Base-by-base conservation (phyloP, 1,140 invertebrate genomes). In the Sitobion miscanthi region DNA sequence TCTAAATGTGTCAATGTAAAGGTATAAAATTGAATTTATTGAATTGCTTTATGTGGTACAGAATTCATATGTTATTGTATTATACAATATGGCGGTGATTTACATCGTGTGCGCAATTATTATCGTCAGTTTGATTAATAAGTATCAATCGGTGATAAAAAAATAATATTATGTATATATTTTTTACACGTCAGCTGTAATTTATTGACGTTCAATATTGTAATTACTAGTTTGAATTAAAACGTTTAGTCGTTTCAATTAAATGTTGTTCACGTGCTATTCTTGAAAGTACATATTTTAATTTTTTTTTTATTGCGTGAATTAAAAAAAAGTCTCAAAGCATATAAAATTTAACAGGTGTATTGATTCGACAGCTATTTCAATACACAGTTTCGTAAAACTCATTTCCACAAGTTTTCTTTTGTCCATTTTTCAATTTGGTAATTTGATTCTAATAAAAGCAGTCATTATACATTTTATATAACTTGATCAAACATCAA, bases 131-230 rank as follows among this genome's bases (percentile, higher is more conserved):
- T 77, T 77, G 62, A 77, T 77, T 77, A 77, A 77, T n/a, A 77
- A 77, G 62, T 1, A 77, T 77, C 62, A 77, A 77, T 35, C 62
- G 5, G 5, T 35, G 62, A 77, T 69, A 69, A 30, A n/a, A 69
- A 69, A 69, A n/a, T n/a, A 69, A n/a, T 42, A 42, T 42, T 42
- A 42, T 42, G 42, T 69, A 3, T 69, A 69, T n/a, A n/a, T n/a
- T 77, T 77, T 77, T 17, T n/a, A 35, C 62, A 77, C 62, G 6
- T n/a, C 14, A 20, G 62, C 62, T n/a, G 14, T 77, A 77, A 77
- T 77, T 77, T 77, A 77, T 77, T n/a, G 30, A 77, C 62, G 62
- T 77, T 77, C n/a, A n/a, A 77, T 77, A 77, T 17, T 77, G n/a
- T 17, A n/a, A 77, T 77, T n/a, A n/a, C 11, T n/a, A n/a, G 14